These are phyloP conservation scores for Hemiprocne comata DNA, from an alignment of 2,113 vertebrate species.

Conservation along the genomic window DNA sequence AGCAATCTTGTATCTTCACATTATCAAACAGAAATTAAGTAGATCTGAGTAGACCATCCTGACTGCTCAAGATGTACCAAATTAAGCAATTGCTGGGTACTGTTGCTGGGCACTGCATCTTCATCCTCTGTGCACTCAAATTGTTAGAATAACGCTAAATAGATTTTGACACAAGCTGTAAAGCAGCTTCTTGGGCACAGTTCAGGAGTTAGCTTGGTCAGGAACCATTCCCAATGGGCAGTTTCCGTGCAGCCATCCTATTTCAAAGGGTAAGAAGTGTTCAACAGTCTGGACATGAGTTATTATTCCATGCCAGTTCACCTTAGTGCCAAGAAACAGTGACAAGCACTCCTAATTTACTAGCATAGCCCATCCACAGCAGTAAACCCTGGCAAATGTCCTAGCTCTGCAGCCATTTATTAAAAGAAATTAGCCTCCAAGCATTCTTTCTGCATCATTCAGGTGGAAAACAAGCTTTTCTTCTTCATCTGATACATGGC, in stretches of 20 bases:
- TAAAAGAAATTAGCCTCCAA: neutral
- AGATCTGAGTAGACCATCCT: neutral
- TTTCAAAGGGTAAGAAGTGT: neutral
- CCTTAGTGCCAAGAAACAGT: neutral
- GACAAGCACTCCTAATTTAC: neutral
- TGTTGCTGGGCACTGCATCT: neutral
- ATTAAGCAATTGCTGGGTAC: neutral
- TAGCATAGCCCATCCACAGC: neutral
- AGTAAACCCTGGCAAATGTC: neutral
- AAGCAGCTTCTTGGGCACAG: neutral
- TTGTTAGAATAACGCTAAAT: neutral
- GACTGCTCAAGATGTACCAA: neutral
- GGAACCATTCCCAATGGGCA: neutral
- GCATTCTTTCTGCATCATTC: neutral
- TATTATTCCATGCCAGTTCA: neutral
- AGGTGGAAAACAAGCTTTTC: neutral
- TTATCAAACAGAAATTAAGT: neutral
- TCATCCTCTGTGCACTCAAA: neutral
- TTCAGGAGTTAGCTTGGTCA: neutral
- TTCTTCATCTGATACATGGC: neutral
- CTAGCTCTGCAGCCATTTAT: neutral
- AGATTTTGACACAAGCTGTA: neutral
- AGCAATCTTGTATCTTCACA: neutral
- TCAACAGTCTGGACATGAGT: neutral
- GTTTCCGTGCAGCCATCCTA: neutral